These are phyloP conservation scores for Cyanistes caeruleus DNA, from an alignment of 2,113 vertebrate genomes.

Conservation along the genomic window DNA sequence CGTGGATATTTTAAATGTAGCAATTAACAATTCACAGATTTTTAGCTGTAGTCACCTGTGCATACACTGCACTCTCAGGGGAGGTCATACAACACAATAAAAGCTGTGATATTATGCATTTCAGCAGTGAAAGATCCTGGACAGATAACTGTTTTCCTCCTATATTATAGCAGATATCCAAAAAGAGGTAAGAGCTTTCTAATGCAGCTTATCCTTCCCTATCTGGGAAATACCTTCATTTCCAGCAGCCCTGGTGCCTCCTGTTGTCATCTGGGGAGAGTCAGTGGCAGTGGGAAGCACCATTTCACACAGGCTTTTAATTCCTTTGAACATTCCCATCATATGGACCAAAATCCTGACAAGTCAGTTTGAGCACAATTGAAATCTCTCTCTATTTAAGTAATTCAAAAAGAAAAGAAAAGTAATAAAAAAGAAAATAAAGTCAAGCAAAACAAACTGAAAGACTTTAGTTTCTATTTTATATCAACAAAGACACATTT, in stretches of 20 bases:
- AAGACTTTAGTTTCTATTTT: background rate
- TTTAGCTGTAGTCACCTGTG: background rate
- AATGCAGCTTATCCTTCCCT: background rate
- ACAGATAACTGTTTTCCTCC: background rate
- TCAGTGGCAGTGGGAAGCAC: background rate
- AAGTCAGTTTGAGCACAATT: background rate
- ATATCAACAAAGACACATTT: background rate
- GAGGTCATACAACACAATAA: background rate
- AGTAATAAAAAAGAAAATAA: background rate
- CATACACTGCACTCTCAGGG: background rate
- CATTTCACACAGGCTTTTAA: background rate
- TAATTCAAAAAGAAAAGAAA: background rate
- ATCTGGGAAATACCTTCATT: background rate
- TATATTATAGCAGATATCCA: background rate
- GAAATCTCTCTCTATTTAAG: background rate
- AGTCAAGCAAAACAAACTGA: background rate
- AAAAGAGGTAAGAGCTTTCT: background rate
- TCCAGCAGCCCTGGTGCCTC: background rate
- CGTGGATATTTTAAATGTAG: conserved; percentile 20
- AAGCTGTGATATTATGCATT: background rate
- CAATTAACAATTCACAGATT: background rate
- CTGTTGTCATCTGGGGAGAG: background rate
- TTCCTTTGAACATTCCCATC: background rate
- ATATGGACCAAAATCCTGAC: background rate
- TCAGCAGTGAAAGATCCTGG: background rate